phyloP scores from a whole-genome alignment of 2,113 vertebrate genomes.

The Oreochromis aureus region DNA sequence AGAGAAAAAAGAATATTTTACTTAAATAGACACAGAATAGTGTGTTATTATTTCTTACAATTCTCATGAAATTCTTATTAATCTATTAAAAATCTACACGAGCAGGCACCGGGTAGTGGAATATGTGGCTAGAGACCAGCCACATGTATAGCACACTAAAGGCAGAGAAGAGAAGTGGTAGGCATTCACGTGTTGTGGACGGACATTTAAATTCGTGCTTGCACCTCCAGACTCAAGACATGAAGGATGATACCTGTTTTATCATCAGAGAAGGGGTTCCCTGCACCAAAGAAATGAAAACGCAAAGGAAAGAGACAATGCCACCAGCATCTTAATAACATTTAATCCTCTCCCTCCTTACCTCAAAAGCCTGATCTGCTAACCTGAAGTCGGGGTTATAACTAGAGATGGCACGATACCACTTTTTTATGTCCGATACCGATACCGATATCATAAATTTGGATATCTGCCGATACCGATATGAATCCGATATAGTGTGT shows the following conservation, averaged over 20 bases:
- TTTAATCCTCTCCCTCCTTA: neutral
- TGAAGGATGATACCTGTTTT: neutral
- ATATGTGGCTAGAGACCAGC: neutral
- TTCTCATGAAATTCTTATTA: neutral
- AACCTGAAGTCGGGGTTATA: neutral
- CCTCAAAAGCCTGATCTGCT: neutral
- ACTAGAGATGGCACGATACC: too few relatives aligned
- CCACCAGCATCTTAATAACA: neutral
- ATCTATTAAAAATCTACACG: fast-evolving
- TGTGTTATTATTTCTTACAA: neutral
- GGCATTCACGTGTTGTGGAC: neutral
- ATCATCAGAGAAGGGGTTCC: neutral
- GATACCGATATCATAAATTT: too few relatives aligned
- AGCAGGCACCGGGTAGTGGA: fast-evolving
- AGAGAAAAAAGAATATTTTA: neutral
- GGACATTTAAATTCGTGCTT: neutral
- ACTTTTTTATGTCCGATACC: too few relatives aligned
- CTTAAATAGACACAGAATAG: neutral
- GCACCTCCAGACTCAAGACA: neutral
- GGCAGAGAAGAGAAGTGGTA: neutral
- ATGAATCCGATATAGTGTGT: too few relatives aligned
- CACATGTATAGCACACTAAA: neutral
- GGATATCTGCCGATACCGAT: too few relatives aligned
- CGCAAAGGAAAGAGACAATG: fast-evolving
- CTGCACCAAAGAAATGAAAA: neutral